Percentiles rank a stretch among this genome's conserved stretches.
These are phyloP conservation scores for Dione juno DNA, from an alignment of 2,888 invertebrate genomes.

Conservation along the genomic window DNA sequence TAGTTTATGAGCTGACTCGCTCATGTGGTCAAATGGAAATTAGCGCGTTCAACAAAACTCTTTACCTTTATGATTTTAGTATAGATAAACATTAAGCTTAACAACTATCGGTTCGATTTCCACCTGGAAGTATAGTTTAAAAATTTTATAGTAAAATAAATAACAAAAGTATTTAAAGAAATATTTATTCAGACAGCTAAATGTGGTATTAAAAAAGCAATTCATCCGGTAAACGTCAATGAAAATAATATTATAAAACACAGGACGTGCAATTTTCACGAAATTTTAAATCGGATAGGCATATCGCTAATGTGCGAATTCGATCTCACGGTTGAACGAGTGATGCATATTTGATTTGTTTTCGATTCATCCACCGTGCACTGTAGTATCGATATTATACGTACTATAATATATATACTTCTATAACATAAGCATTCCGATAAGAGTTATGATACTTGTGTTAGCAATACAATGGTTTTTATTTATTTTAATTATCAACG, in stretches of 20 bases:
- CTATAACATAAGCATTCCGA: background rate
- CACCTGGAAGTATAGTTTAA: too few relatives aligned
- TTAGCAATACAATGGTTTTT: background rate
- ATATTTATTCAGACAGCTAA: background rate
- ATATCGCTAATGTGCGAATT: constrained; percentile 68
- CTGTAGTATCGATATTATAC: constrained; percentile 4
- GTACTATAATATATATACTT: background rate
- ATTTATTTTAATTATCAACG: background rate
- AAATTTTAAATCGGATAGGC: constrained; percentile 43
- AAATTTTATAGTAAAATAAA: background rate
- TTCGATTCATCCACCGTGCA: constrained; percentile 63
- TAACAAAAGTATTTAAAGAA: background rate
- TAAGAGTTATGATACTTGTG: background rate
- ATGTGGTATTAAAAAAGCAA: background rate
- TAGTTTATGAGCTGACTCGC: too few relatives aligned
- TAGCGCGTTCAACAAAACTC: too few relatives aligned
- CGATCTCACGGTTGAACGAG: constrained; percentile 75
- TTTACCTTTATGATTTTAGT: too few relatives aligned
- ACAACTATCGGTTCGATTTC: too few relatives aligned
- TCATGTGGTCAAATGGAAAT: too few relatives aligned
- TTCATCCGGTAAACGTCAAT: background rate
- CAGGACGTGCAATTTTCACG: constrained; percentile 38
- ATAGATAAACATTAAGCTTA: too few relatives aligned
- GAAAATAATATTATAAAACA: constrained; percentile 19
- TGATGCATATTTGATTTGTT: constrained; percentile 81